Percentiles rank a stretch among this genome's conserved stretches.
phyloP scores from a whole-genome alignment of 2,888 invertebrate genomes.

The Archaeoteleia sp. region DNA sequence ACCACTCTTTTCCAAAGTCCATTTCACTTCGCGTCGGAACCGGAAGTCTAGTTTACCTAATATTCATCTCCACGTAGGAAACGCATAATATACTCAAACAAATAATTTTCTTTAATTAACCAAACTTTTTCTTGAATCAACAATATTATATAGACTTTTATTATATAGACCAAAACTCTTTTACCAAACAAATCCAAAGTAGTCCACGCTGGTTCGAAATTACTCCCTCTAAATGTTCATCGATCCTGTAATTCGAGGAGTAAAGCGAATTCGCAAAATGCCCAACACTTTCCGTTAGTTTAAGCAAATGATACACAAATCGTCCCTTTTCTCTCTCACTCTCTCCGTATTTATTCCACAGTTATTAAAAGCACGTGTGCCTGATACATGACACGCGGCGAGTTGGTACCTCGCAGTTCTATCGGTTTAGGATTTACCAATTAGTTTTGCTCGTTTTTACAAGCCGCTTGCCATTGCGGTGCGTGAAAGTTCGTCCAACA shows the following conservation, averaged over 20 bases:
- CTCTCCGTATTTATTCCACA: constrained; percentile 23
- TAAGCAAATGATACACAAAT: constrained; percentile 43
- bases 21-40: no score
- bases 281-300: constrained; percentile 34
- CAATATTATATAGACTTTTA: no score
- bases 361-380: constrained; percentile 50
- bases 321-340: constrained; percentile 26
- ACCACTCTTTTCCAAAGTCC: no score
- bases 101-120: no score
- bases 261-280: constrained; percentile 39
- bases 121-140: no score
- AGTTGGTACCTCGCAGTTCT: constrained; percentile 35
- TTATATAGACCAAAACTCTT: no score
- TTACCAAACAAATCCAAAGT: no score
- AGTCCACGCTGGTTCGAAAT: no score
- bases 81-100: no score
- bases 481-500: constrained; percentile 42
- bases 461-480: constrained; percentile 20
- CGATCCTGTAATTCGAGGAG: constrained; percentile 29
- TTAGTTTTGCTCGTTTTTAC: constrained; percentile 50
- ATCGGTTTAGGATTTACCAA: constrained; percentile 47
- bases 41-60: no score
- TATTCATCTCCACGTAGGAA: no score
- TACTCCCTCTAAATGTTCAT: constrained; percentile 33
- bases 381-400: constrained; percentile 41